phyloP scores from a whole-genome alignment of 2,888 invertebrate species.

The Cosmia trapezina region DNA sequence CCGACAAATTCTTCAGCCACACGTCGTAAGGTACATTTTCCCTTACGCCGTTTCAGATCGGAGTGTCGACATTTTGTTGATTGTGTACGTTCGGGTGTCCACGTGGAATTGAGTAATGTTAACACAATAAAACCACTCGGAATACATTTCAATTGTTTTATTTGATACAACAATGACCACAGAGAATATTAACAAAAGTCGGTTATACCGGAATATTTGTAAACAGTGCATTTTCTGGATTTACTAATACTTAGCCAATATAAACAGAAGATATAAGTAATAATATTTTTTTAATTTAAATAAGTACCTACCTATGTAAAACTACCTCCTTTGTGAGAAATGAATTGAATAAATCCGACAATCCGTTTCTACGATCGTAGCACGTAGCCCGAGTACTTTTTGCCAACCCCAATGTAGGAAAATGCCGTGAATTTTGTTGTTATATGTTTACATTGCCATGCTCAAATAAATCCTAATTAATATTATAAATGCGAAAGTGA shows the following conservation, averaged over 20 bases:
- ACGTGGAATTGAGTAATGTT: slow-evolving; percentile 22
- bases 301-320: too few relatives aligned
- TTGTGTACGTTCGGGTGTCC: not conserved
- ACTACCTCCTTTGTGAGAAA: not conserved
- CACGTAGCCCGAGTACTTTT: not conserved
- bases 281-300: not conserved
- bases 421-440: not conserved
- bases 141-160: slow-evolving; percentile 70
- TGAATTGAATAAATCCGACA: not conserved
- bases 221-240: slow-evolving; percentile 15
- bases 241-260: slow-evolving; percentile 1
- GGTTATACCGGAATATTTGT: slow-evolving; percentile 55
- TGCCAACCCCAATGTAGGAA: not conserved
- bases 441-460: not conserved
- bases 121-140: slow-evolving; percentile 55
- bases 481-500: too few relatives aligned
- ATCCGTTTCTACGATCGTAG: not conserved
- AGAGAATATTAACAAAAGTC: slow-evolving; percentile 61
- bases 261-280: not conserved
- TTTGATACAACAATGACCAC: slow-evolving; percentile 68
- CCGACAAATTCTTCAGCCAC: too few relatives aligned
- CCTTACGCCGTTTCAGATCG: slow-evolving; percentile 2
- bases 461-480: not conserved
- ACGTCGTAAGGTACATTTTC: not conserved
- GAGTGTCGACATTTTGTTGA: slow-evolving; percentile 11